Percentiles rank a stretch among this genome's conserved stretches.
phyloP scores from a whole-genome alignment of 2,113 vertebrate species.

The Mungos mungo region DNA sequence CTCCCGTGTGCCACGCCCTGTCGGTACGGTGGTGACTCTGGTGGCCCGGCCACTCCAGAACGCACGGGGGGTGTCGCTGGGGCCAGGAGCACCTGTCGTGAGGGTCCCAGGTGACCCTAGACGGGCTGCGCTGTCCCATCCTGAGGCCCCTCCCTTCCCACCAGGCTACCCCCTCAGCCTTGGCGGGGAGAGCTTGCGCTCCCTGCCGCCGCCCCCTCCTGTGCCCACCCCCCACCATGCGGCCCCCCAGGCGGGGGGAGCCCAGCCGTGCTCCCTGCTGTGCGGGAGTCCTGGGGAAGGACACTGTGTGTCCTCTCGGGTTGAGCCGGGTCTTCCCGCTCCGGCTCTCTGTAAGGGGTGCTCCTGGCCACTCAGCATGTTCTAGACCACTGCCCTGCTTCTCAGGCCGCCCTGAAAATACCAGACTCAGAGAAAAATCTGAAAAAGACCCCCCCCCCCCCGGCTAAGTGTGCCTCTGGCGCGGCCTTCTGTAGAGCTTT shows the following conservation, averaged over 20 bases:
- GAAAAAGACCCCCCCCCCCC: not conserved
- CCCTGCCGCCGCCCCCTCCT: not conserved
- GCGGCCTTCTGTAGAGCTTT: not conserved
- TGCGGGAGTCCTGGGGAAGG: not conserved
- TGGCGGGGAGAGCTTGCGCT: not conserved
- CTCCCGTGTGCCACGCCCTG: not conserved
- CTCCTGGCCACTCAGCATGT: not conserved
- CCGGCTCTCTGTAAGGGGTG: too few species aligned
- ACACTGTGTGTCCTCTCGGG: not conserved
- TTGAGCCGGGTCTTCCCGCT: not conserved
- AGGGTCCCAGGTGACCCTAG: not conserved
- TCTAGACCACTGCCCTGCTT: not conserved
- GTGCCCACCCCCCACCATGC: not conserved
- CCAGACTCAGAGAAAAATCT: not conserved
- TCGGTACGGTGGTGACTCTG: rapidly evolving
- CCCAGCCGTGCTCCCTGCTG: too few species aligned
- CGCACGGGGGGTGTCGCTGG: not conserved
- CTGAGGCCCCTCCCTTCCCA: too few species aligned
- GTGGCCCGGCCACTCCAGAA: not conserved
- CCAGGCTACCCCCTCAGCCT: not conserved
- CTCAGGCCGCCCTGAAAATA: not conserved
- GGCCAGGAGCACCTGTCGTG: not conserved
- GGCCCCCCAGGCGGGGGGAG: not conserved
- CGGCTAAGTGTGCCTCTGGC: rapidly evolving
- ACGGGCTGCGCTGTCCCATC: not conserved